A percentile compares a stretch with the other conserved stretches of the same genome.
These are phyloP conservation scores for Steatocranus sp. DNA, from an alignment of 2,797 vertebrate genomes.

Conservation along the genomic window DNA sequence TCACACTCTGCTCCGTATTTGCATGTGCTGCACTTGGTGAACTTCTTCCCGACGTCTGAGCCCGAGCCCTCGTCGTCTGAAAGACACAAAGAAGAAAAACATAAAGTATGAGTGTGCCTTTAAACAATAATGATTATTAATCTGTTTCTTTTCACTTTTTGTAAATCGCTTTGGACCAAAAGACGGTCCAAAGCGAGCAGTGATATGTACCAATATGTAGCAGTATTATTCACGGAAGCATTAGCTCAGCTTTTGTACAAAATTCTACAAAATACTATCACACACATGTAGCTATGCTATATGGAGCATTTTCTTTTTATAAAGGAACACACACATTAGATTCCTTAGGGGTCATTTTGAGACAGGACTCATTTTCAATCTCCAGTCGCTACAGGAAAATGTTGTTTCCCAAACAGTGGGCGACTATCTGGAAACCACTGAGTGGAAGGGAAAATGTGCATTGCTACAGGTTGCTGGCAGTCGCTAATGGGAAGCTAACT, in stretches of 20 bases:
- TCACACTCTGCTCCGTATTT: slow-evolving; percentile 95
- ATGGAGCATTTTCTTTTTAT: accelerated
- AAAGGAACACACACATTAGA: background rate
- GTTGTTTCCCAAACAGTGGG: background rate
- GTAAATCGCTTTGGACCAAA: background rate
- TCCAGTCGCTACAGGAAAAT: accelerated
- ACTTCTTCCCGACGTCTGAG: slow-evolving; percentile 85
- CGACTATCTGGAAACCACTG: background rate
- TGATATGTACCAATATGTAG: accelerated
- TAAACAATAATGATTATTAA: background rate
- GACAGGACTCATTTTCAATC: accelerated
- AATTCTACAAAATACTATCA: accelerated
- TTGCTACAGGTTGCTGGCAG: background rate
- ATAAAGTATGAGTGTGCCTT: accelerated
- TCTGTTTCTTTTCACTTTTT: accelerated
- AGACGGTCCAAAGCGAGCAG: background rate
- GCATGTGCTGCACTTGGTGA: slow-evolving; percentile 90
- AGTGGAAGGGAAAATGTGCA: background rate
- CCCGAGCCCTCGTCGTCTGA: slow-evolving; percentile 89
- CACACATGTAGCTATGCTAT: background rate
- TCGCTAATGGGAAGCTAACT: background rate
- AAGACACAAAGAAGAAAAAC: background rate
- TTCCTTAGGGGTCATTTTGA: background rate
- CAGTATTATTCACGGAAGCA: background rate
- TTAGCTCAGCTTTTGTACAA: too few species aligned